Evolutionary conservation across 2,113 vertebrate genomes (phyloP).

Genomic region (Loxodonta africana): DNA sequence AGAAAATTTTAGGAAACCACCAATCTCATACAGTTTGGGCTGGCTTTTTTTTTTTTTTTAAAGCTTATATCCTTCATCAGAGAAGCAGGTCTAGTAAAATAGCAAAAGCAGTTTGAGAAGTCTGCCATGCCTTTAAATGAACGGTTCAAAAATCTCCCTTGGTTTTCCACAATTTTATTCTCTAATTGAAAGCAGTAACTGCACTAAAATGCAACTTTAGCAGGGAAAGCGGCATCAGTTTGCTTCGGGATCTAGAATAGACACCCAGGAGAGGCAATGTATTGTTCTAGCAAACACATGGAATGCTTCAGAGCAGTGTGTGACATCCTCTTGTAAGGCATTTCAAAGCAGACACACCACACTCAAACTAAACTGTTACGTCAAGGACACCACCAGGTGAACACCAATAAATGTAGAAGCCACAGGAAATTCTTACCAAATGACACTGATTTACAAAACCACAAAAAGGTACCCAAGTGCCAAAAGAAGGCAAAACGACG

Average conservation of each 20-base stretch:
- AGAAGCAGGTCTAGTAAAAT: slow-evolving; percentile 18
- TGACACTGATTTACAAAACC: slow-evolving; percentile 57
- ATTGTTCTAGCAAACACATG: slow-evolving; percentile 55
- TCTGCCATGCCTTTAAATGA: background rate
- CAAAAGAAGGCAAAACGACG: slow-evolving; percentile 49
- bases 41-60: slow-evolving; percentile 25
- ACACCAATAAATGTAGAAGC: slow-evolving; percentile 66
- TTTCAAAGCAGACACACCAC: slow-evolving; percentile 74
- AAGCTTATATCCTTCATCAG: slow-evolving; percentile 25
- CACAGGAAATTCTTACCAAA: slow-evolving; percentile 47
- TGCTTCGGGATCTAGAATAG: slow-evolving; percentile 57
- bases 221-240: slow-evolving; percentile 50
- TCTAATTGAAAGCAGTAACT: slow-evolving; percentile 63
- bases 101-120: background rate
- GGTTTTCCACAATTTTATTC: background rate
- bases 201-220: slow-evolving; percentile 24
- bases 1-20: slow-evolving; percentile 25
- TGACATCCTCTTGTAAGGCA: slow-evolving; percentile 71
- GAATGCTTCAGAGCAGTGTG: slow-evolving; percentile 35
- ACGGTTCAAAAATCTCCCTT: slow-evolving; percentile 47
- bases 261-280: slow-evolving; percentile 51
- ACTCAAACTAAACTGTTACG: background rate
- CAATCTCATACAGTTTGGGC: background rate
- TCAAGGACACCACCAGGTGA: slow-evolving; percentile 53
- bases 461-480: slow-evolving; percentile 54